These are phyloP conservation scores for Pampus argenteus DNA, from an alignment of 2,797 vertebrate species.

Conservation along the genomic window DNA sequence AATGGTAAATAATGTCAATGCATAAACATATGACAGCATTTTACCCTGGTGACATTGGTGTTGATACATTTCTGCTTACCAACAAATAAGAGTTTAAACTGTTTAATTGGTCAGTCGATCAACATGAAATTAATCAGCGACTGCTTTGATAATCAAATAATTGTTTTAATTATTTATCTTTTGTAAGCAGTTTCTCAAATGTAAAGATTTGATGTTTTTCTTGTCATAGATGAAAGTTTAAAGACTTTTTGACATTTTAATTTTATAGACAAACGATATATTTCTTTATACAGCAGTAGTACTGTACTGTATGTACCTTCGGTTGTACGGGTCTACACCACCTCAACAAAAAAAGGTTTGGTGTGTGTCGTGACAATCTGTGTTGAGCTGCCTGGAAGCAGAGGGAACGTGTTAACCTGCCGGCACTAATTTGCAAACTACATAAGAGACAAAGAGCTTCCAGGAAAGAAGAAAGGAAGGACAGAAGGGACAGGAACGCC, in stretches of 20 bases:
- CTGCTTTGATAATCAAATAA: too few species aligned
- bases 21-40: not conserved
- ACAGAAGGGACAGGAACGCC: not conserved
- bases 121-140: too few species aligned
- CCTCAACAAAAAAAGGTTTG: not conserved
- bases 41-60: not conserved
- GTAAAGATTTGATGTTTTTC: too few species aligned
- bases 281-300: not conserved
- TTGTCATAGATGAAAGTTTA: too few species aligned
- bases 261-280: too few species aligned
- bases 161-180: too few species aligned
- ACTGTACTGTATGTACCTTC: not conserved
- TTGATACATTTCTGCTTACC: not conserved
- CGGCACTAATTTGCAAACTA: conserved; percentile 45
- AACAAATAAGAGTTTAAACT: too few species aligned
- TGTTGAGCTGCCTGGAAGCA: conserved; percentile 5
- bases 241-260: too few species aligned
- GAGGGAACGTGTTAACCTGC: conserved; percentile 2
- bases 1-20: not conserved
- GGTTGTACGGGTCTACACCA: not conserved
- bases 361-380: not conserved
- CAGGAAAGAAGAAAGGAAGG: not conserved
- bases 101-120: too few species aligned
- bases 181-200: too few species aligned
- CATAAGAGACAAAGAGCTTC: conserved; percentile 29